Evolutionary conservation across 2,797 vertebrate species (phyloP).

Genomic region (Rachycentron canadum): DNA sequence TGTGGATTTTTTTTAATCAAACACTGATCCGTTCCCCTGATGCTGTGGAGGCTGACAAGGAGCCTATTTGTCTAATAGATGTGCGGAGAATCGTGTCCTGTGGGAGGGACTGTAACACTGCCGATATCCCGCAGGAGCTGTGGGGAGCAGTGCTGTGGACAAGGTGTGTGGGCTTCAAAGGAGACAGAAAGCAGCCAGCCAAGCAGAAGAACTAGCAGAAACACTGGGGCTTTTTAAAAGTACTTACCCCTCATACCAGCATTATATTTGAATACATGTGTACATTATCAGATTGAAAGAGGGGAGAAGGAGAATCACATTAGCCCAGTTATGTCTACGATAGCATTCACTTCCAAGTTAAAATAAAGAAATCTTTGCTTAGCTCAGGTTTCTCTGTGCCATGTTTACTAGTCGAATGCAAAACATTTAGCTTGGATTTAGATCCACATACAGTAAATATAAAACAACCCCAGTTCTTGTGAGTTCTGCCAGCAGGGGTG

Average conservation of each 20-base stretch:
- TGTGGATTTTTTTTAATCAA: slow-evolving; percentile 68
- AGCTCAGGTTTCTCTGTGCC: slow-evolving; percentile 14
- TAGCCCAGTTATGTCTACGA: slow-evolving; percentile 70
- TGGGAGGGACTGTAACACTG: slow-evolving; percentile 66
- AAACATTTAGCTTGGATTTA: slow-evolving; percentile 61
- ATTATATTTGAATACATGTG: slow-evolving; percentile 55
- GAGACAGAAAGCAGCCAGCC: slow-evolving; percentile 50
- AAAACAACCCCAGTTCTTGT: slow-evolving; percentile 39
- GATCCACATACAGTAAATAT: slow-evolving; percentile 44
- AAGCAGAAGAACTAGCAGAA: slow-evolving; percentile 40
- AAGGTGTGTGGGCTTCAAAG: slow-evolving; percentile 80
- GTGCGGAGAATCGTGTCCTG: slow-evolving; percentile 61
- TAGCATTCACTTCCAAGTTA: slow-evolving; percentile 48
- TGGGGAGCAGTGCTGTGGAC: slow-evolving; percentile 58
- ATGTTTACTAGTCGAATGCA: slow-evolving; percentile 39
- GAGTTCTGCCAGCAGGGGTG: slow-evolving; percentile 44
- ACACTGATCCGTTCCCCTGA: slow-evolving; percentile 63
- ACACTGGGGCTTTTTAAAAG: slow-evolving; percentile 32
- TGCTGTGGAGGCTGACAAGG: slow-evolving; percentile 59
- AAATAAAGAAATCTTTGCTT: slow-evolving; percentile 58
- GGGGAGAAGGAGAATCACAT: slow-evolving; percentile 59
- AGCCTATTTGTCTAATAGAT: slow-evolving; percentile 68
- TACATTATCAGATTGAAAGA: slow-evolving; percentile 50
- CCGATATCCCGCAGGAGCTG: slow-evolving; percentile 64
- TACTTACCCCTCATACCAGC: slow-evolving; percentile 26